Conservation (phyloP, 2,888 invertebrate species). For the Troides aeacus region DNA sequence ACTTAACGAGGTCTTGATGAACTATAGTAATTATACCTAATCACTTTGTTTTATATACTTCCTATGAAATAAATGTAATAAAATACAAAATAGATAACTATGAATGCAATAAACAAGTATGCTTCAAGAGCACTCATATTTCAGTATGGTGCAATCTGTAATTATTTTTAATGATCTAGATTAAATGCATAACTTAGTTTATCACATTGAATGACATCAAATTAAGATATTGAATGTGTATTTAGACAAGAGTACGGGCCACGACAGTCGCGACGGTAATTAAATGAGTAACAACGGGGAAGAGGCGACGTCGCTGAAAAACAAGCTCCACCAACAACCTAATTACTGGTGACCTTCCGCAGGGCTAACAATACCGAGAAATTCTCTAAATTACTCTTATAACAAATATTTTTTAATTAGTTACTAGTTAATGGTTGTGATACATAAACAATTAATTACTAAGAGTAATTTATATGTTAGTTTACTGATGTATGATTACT, state of each 20-base stretch:
- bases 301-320: constrained; percentile 54
- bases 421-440: background rate
- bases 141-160: background rate
- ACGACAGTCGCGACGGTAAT: constrained; percentile 47
- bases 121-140: background rate
- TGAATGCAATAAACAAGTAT: background rate
- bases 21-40: background rate
- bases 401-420: background rate
- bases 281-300: constrained; percentile 60
- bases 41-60: background rate
- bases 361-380: constrained; percentile 40
- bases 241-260: constrained; percentile 35
- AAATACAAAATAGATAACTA: background rate
- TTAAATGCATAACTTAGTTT: constrained; percentile 17
- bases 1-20: background rate
- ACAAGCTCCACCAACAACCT: constrained; percentile 60
- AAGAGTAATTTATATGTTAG: no score
- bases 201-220: constrained; percentile 17
- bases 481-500: no score
- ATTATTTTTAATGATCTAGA: constrained; percentile 17
- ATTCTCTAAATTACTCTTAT: background rate
- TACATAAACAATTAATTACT: no score
- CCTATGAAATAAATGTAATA: background rate
- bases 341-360: constrained; percentile 62
- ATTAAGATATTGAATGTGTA: constrained; percentile 24